phyloP scores from a whole-genome alignment of 2,888 invertebrate genomes.

The Lucinisca nassula region DNA sequence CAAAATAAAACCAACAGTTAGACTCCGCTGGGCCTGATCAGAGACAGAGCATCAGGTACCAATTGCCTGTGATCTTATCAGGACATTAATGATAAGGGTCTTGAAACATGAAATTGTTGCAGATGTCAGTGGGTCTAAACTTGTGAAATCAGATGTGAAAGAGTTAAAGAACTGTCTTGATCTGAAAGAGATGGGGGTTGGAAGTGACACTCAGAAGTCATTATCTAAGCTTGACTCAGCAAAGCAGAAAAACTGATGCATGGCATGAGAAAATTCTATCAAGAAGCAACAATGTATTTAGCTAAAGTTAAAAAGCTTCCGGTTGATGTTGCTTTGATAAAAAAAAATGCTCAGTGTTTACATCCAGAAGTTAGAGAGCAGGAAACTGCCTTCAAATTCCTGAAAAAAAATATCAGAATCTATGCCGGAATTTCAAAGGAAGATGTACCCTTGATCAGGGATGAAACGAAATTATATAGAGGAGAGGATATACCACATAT shows the following conservation, averaged over 20 bases:
- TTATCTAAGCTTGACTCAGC: slow-evolving; percentile 14
- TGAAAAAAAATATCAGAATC: neutral
- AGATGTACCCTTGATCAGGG: neutral
- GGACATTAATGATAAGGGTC: neutral
- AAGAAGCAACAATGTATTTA: slow-evolving; percentile 25
- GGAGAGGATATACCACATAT: slow-evolving; percentile 18
- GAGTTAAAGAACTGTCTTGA: slow-evolving; percentile 11
- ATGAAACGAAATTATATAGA: slow-evolving; percentile 38
- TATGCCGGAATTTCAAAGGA: neutral
- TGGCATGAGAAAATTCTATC: slow-evolving; percentile 29
- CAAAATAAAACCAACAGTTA: too few species aligned
- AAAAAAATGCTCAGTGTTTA: slow-evolving; percentile 24
- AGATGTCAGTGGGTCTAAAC: neutral
- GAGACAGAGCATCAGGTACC: too few species aligned
- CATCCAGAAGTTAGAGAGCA: slow-evolving; percentile 41
- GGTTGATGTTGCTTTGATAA: neutral
- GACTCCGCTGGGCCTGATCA: too few species aligned
- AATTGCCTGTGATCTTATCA: neutral
- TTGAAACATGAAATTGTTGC: slow-evolving; percentile 5
- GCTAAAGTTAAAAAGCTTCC: slow-evolving; percentile 20
- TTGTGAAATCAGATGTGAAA: neutral
- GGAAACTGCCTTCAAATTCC: neutral
- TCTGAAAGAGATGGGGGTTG: slow-evolving; percentile 25
- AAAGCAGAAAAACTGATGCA: neutral
- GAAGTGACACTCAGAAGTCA: slow-evolving; percentile 1